Conservation (phyloP, 2,888 invertebrate genomes). For the Geotrupes spiniger region DNA sequence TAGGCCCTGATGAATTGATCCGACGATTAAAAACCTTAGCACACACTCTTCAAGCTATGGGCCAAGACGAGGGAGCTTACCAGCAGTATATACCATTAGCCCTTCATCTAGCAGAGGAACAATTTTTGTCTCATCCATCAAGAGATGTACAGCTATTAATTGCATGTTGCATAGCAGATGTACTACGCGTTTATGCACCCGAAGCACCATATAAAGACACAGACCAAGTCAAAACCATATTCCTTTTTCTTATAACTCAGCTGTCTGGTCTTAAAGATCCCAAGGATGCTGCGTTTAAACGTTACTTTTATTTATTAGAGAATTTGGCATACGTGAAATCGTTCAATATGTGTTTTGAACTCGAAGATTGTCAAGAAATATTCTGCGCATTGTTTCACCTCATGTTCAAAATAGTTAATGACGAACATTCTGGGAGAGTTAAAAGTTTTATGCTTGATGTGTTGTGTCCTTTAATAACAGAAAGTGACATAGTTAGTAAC, state of each 20-base stretch:
- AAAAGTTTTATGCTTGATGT: constrained; percentile 97
- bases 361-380: constrained; percentile 96
- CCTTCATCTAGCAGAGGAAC: constrained; percentile 88
- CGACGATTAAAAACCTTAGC: constrained; percentile 90
- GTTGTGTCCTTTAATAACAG: constrained; percentile 88
- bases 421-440: constrained; percentile 93
- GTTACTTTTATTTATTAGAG: constrained; percentile 95
- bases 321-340: constrained; percentile 97
- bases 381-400: constrained; percentile 90
- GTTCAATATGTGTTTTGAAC: constrained; percentile 97
- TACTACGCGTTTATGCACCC: constrained; percentile 93
- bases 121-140: constrained; percentile 84
- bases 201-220: constrained; percentile 97
- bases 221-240: constrained; percentile 89
- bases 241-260: constrained; percentile 92
- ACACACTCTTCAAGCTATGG: constrained; percentile 93
- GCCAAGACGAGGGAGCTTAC: constrained; percentile 92
- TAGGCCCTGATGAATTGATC: constrained; percentile 94
- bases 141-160: constrained; percentile 92
- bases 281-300: constrained; percentile 94
- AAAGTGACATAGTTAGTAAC: constrained; percentile 92
- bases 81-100: constrained; percentile 90
- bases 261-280: constrained; percentile 91
- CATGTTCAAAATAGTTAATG: constrained; percentile 95
- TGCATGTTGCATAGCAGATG: constrained; percentile 97